Evolutionary conservation across 2,113 vertebrate species (phyloP), one percentile per base, ranked within the genome.

Genomic region (Callorhinus ursinus): DNA sequence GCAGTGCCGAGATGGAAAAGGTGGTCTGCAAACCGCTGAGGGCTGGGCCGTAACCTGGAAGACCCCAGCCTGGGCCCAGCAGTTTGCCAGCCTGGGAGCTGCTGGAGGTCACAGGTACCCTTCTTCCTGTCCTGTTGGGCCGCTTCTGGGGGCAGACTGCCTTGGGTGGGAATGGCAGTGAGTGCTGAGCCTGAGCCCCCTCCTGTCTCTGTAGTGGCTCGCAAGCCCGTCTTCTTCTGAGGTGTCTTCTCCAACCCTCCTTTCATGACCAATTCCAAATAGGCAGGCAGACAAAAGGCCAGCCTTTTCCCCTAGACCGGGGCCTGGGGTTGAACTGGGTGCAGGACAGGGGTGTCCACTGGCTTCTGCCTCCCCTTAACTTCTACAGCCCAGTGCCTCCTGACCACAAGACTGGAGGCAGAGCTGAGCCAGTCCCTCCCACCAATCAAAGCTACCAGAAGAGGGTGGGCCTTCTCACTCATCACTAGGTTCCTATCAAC

Each of bases 251-350:
- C 22, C 49, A 79, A 86, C 39, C 19, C 33, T 42, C 55, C 92
- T 83, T 94, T 96, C 67, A 79, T 49, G 49, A 67, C 76, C 97
- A 94, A 71, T 71, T 94, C 85, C 57, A 76, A 53, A 31, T 11
- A 77, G 21, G 53, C 31, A 12, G 46, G 19, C 59, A 96, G 71
- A n/a, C 13, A 83, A 81, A 97, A 93, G 10, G 18, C 18, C 33
- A 81, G 53, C 10, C 16, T 83, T 80, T 89, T 2, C 19, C 39
- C 33, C 21, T 63, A 7, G 55, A 36, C 7, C 88, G 42, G 7
- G 61, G 77, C n/a, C 42, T 95, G 12, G 33, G 15, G 24, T 85
- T 57, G 76, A 88, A 69, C 24, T 92, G 69, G 63, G 46, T 36
- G 76, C 26, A 69, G 28, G 5, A 49, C 16, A 49, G 3, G n/a